Evolutionary conservation across 2,113 vertebrate species (phyloP).

Genomic region (Microtus richardsoni): DNA sequence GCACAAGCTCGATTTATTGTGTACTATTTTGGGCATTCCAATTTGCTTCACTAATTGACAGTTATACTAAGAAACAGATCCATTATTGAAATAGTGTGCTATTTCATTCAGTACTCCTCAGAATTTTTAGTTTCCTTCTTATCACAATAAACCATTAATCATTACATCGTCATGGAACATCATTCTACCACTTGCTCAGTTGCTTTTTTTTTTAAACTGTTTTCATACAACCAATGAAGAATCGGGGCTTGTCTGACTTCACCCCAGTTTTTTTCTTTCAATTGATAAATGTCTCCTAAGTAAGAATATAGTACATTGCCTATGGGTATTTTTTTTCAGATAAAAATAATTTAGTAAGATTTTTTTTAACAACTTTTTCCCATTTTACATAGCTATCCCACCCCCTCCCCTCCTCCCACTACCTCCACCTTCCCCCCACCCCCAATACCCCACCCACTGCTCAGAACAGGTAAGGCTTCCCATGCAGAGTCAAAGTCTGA

Average conservation of each 20-base stretch:
- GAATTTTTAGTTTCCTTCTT: not conserved
- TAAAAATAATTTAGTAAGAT: too few relatives aligned
- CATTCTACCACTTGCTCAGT: not conserved
- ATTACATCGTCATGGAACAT: not conserved
- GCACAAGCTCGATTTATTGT: not conserved
- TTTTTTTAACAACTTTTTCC: too few relatives aligned
- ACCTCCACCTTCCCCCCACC: too few relatives aligned
- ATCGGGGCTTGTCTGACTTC: not conserved
- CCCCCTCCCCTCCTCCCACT: too few relatives aligned
- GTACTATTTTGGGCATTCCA: not conserved
- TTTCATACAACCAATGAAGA: not conserved
- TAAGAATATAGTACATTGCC: not conserved
- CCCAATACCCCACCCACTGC: too few relatives aligned
- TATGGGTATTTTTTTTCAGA: not conserved
- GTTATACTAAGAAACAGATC: not conserved
- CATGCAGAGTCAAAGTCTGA: too few relatives aligned
- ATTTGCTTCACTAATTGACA: not conserved
- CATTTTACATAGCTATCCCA: too few relatives aligned
- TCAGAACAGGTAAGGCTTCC: too few relatives aligned
- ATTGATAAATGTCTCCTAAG: not conserved
- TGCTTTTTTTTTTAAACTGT: not conserved
- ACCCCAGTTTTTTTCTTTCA: not conserved
- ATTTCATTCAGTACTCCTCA: not conserved
- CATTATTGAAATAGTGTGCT: not conserved
- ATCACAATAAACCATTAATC: not conserved